phyloP scores from a whole-genome alignment of 2,113 vertebrate genomes.

The Xenopus borealis region DNA sequence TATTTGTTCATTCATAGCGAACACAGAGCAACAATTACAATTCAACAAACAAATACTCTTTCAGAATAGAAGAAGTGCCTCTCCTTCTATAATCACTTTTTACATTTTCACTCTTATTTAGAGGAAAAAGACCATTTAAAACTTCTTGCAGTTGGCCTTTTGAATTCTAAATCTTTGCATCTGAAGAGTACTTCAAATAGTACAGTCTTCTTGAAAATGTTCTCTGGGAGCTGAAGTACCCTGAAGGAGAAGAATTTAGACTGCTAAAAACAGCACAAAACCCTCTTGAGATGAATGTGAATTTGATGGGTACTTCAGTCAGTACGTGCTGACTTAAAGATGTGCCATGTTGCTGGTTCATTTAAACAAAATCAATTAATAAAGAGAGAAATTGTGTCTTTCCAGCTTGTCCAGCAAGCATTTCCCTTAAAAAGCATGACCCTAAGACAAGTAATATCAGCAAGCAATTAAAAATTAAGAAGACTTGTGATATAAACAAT shows the following conservation, averaged over 20 bases:
- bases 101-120: not conserved
- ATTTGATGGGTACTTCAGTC: constrained; percentile 4
- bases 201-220: constrained; percentile 18
- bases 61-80: not conserved
- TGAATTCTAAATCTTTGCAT: not conserved
- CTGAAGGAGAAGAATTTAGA: constrained; percentile 12
- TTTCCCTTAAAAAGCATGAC: no score
- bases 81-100: not conserved
- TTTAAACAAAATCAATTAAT: not conserved
- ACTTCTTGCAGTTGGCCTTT: not conserved
- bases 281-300: not conserved
- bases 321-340: constrained; percentile 2
- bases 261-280: constrained; percentile 14
- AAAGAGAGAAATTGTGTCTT: not conserved
- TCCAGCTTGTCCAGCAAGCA: not conserved
- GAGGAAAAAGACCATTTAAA: constrained; percentile 3
- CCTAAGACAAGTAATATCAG: no score
- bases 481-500: no score
- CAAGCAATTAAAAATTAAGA: no score
- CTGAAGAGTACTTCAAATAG: constrained; percentile 6
- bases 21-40: not conserved
- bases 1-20: not conserved
- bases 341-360: not conserved
- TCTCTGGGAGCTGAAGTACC: constrained; percentile 10
- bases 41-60: not conserved